Evolutionary conservation across 1,140 invertebrate genomes (phyloP).

Genomic region (Aphelenchoides avenae): DNA sequence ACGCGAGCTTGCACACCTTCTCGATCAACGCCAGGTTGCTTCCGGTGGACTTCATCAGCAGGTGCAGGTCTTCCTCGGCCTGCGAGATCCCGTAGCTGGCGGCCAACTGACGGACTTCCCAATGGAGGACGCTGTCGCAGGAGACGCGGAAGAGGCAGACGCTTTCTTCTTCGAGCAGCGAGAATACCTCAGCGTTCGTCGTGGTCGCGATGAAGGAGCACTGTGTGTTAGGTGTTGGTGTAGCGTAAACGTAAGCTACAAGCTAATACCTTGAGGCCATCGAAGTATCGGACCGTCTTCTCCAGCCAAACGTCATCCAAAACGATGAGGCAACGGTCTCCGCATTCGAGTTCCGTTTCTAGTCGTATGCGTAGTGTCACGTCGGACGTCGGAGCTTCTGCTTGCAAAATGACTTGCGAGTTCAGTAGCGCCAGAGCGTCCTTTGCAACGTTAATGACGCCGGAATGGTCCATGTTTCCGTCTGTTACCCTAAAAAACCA

Average conservation of each 20-base stretch:
- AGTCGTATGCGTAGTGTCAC: constrained; percentile 3
- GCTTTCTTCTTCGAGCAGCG: constrained; percentile 1
- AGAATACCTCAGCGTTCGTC: constrained; percentile 5
- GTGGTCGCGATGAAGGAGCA: constrained; percentile 9
- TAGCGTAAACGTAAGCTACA: neutral
- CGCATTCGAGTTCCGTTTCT: neutral
- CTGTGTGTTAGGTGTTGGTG: neutral
- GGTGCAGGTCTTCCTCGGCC: neutral
- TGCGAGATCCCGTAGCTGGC: neutral
- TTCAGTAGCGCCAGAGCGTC: constrained; percentile 6
- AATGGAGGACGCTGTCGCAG: neutral
- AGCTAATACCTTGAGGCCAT: constrained; percentile 1
- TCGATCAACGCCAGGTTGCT: constrained; percentile 12
- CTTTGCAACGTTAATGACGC: neutral
- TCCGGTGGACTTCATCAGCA: neutral
- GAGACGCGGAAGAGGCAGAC: neutral
- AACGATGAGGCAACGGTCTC: neutral
- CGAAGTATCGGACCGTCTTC: constrained; percentile 19
- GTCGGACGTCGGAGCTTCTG: neutral
- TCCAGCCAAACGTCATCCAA: constrained; percentile 10
- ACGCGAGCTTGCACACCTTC: constrained; percentile 7
- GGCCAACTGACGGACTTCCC: constrained; percentile 1
- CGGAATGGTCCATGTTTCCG: neutral
- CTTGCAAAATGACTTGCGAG: neutral
- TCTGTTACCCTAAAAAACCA: constrained; percentile 14